phyloP scores from a whole-genome alignment of 2,113 vertebrate genomes.

The Ptychochromis oligacanthus region DNA sequence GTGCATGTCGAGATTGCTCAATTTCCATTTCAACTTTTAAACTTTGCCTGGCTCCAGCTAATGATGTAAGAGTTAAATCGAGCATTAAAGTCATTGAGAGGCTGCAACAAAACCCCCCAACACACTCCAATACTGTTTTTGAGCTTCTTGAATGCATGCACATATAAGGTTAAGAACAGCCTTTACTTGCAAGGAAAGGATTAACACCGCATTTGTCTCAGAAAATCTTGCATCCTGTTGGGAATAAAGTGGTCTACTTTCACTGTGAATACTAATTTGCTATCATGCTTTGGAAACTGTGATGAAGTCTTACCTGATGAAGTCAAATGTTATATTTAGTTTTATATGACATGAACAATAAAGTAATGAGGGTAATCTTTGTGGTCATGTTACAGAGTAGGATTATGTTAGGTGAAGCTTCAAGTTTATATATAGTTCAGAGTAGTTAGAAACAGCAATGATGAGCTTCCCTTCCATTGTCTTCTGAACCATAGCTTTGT shows the following conservation, averaged over 20 bases:
- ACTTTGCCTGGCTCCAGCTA: slow-evolving; percentile 71
- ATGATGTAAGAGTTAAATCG: slow-evolving; percentile 75
- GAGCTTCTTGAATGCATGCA: slow-evolving; percentile 33
- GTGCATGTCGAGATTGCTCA: slow-evolving; percentile 73
- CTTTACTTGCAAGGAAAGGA: neutral
- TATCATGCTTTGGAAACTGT: neutral
- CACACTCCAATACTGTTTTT: slow-evolving; percentile 5
- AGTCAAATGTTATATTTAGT: neutral
- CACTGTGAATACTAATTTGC: neutral
- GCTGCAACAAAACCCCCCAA: slow-evolving; percentile 52
- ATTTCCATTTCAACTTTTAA: slow-evolving; percentile 78
- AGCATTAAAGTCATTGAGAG: slow-evolving; percentile 68
- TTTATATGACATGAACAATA: neutral
- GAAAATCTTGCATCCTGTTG: slow-evolving; percentile 3
- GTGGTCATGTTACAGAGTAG: neutral
- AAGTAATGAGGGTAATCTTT: neutral
- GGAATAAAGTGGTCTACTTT: neutral
- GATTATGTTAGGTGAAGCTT: neutral
- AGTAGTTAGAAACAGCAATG: neutral
- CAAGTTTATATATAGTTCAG: too few species aligned
- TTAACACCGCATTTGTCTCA: slow-evolving; percentile 32
- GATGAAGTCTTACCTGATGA: slow-evolving; percentile 17
- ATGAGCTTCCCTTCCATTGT: neutral
- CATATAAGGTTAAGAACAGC: slow-evolving; percentile 58
- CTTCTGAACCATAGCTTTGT: neutral